A percentile compares a stretch with the other conserved stretches of the same genome.
These are phyloP conservation scores for Crotalus helleri DNA, from an alignment of 2,113 vertebrate genomes.

Conservation along the genomic window DNA sequence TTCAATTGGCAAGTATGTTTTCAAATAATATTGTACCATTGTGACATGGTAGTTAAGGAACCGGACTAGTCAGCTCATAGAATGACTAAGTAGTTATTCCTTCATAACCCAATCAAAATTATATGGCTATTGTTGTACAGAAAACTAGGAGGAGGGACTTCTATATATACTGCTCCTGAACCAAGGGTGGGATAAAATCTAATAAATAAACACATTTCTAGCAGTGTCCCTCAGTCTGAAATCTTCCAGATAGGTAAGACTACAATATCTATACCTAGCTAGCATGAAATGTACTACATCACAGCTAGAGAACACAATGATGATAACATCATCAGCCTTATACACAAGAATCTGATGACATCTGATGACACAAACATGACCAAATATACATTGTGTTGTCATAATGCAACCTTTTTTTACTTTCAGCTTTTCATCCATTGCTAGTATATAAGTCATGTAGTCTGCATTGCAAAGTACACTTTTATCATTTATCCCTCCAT, in stretches of 20 bases:
- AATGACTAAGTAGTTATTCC: background rate
- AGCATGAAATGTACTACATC: background rate
- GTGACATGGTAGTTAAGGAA: background rate
- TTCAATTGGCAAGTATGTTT: background rate
- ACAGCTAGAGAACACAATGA: background rate
- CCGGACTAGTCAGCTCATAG: background rate
- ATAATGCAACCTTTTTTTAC: background rate
- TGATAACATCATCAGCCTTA: background rate
- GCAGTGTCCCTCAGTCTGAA: background rate
- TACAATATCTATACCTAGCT: background rate
- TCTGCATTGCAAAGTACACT: background rate
- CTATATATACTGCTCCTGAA: background rate
- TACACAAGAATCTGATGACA: background rate
- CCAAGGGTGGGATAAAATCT: background rate
- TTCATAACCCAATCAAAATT: background rate
- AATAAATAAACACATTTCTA: background rate
- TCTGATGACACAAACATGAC: background rate
- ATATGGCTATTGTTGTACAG: background rate
- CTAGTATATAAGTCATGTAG: background rate
- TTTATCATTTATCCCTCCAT: background rate
- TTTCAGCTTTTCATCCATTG: background rate
- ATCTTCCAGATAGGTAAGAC: background rate
- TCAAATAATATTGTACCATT: background rate
- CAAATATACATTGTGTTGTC: background rate
- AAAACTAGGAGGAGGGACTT: background rate